Conservation (phyloP, 2,888 invertebrate species). For the Ceriagrion tenellum region DNA sequence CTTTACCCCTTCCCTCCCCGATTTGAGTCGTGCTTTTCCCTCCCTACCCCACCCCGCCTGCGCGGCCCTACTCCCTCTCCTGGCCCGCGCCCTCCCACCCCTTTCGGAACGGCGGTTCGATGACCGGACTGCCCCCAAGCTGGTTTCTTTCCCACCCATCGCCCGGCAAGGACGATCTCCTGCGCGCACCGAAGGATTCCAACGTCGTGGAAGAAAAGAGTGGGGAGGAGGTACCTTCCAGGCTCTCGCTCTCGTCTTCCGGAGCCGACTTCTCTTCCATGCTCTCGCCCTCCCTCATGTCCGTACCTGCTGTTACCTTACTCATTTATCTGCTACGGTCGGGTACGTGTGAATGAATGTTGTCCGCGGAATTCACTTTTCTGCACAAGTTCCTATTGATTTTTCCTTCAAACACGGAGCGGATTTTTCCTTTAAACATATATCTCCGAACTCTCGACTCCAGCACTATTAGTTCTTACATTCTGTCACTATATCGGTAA, state of each 20-base stretch:
- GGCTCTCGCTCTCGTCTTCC: neutral
- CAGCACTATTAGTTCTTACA: too few relatives aligned
- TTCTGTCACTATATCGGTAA: too few relatives aligned
- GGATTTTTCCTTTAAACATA: too few relatives aligned
- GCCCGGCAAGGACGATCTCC: slow-evolving; percentile 54
- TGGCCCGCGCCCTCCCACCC: neutral
- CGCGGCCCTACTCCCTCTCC: neutral
- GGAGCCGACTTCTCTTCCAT: neutral
- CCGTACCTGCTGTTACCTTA: neutral
- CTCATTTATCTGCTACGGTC: neutral
- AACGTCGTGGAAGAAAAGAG: slow-evolving; percentile 24
- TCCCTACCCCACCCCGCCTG: too few relatives aligned
- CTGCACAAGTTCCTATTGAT: too few relatives aligned
- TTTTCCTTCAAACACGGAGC: too few relatives aligned
- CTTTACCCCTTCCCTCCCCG: neutral
- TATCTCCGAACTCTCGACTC: too few relatives aligned
- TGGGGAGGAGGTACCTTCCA: slow-evolving; percentile 9
- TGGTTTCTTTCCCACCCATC: slow-evolving; percentile 57
- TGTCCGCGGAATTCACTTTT: too few relatives aligned
- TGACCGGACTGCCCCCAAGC: slow-evolving; percentile 61
- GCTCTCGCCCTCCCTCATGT: neutral
- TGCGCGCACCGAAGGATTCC: slow-evolving; percentile 44
- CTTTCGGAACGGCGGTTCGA: slow-evolving; percentile 46
- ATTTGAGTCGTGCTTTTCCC: neutral
- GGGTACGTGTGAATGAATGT: too few relatives aligned